These are phyloP conservation scores for Cryptocephalus primarius DNA, from an alignment of 2,888 invertebrate species.

Conservation along the genomic window DNA sequence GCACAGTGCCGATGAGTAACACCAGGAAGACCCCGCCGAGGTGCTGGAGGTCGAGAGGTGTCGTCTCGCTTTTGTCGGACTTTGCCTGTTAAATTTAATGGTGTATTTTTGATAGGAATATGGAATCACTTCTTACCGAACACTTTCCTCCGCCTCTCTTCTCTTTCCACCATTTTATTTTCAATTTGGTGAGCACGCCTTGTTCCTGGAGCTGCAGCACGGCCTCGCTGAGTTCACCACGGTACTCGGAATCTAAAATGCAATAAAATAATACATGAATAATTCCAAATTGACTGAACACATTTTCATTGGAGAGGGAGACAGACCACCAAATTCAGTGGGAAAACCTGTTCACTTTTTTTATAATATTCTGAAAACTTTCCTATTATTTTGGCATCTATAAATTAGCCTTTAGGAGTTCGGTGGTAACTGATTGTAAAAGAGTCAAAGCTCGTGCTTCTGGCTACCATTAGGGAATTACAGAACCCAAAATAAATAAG, in stretches of 20 bases:
- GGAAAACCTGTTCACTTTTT: too few relatives aligned
- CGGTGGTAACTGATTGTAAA: too few relatives aligned
- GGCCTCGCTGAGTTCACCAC: slow-evolving; percentile 67
- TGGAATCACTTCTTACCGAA: slow-evolving; percentile 40
- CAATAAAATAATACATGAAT: not conserved
- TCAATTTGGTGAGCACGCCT: slow-evolving; percentile 64
- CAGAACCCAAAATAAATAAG: too few relatives aligned
- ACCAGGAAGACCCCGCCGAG: slow-evolving; percentile 79
- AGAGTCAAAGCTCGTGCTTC: too few relatives aligned
- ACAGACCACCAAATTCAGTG: too few relatives aligned
- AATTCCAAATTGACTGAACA: not conserved
- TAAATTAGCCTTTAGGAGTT: too few relatives aligned
- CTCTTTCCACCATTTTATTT: slow-evolving; percentile 86
- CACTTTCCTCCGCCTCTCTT: slow-evolving; percentile 65
- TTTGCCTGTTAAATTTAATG: slow-evolving; percentile 19
- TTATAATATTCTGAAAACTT: too few relatives aligned
- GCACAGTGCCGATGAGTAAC: slow-evolving; percentile 52
- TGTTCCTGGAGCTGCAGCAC: slow-evolving; percentile 77
- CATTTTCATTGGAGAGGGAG: too few relatives aligned
- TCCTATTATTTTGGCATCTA: too few relatives aligned
- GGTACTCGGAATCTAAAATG: slow-evolving; percentile 54
- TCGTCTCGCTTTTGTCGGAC: slow-evolving; percentile 40
- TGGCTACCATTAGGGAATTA: too few relatives aligned
- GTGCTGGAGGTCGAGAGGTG: slow-evolving; percentile 62
- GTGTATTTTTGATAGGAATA: too few relatives aligned